Base-by-base conservation (phyloP, 35 echinoderm and acorn worm species). In the Ophiothrix spiculata region DNA sequence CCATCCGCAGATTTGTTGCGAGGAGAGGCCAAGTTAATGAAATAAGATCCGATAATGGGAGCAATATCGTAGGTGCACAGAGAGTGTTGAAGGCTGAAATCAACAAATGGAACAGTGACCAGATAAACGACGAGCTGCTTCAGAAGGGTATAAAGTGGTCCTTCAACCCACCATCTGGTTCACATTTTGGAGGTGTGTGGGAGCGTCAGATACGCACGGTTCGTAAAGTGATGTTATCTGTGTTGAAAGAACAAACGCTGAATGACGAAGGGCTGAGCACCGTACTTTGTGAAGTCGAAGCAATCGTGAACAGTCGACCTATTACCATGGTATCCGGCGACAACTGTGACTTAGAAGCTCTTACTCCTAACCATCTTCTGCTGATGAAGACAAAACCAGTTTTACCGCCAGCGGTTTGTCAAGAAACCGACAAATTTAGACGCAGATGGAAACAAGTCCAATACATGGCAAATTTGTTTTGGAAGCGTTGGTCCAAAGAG, bases 351-450 rank as follows among this genome's bases (percentile, higher is more conserved):
- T 13, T 32, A 15, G 91, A 87, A 29, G 79, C 91, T 29, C 36
- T 92, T 15, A 92, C 91, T 14, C 91, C 91, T 1, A 92, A 92
- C 74, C 91, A 92, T 40, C 42, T 92, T 17, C 41, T 92, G 31
- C 60, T 69, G 17, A 6, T 69, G 6, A 69, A 69, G 60, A 28
- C 1, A 15, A 10, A 69, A 28, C 60, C 60, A 69, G 23, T 69
- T 4, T n/a, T 69, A 25, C 60, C 60, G 29, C 60, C 60, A 4
- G 29, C 23, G 3, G 4, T 69, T 12, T 15, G 16, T 2, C 2
- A 2, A 6, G 25, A 69, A n/a, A n/a, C 60, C 8, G 60, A 25
- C 23, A 6, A 4, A 1, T 69, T 25, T n/a, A 82, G 39, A 80
- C 11, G 19, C 10, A 38, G 74, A 3, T 90, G 88, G 88, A 37